These are phyloP conservation scores for Philotrypesis tridentata DNA, from an alignment of 1,140 invertebrate genomes.

Conservation along the genomic window DNA sequence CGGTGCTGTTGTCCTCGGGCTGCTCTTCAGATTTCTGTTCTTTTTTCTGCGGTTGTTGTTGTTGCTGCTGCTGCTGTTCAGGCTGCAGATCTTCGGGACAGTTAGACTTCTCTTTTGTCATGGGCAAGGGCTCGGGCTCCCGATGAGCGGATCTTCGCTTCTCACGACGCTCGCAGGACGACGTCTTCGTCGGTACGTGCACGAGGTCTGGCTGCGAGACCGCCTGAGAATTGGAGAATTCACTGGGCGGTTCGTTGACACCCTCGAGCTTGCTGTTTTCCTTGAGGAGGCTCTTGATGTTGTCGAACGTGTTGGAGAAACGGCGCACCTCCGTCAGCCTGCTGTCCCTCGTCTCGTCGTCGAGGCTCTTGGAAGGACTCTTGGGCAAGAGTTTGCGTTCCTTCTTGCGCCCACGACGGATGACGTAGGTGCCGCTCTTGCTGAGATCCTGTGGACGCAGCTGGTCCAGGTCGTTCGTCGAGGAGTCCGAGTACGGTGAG, in stretches of 20 bases:
- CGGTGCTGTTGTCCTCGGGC: background rate
- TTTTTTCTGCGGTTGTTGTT: conserved; percentile 63
- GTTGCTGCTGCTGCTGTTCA: background rate
- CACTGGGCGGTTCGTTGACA: conserved; percentile 73
- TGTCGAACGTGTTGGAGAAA: conserved; percentile 86
- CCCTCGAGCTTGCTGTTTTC: conserved; percentile 72
- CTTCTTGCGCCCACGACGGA: conserved; percentile 78
- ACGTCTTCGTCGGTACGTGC: conserved; percentile 77
- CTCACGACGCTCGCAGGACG: conserved; percentile 66
- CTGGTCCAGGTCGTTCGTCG: conserved; percentile 73
- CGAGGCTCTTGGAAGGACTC: conserved; percentile 69
- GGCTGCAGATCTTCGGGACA: conserved; percentile 43
- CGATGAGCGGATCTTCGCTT: conserved; percentile 45
- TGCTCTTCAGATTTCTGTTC: conserved; percentile 39
- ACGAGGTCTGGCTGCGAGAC: conserved; percentile 77
- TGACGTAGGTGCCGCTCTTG: conserved; percentile 82
- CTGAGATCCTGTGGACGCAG: conserved; percentile 75
- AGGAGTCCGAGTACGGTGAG: conserved; percentile 80
- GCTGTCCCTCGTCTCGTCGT: conserved; percentile 72
- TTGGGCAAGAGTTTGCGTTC: conserved; percentile 74
- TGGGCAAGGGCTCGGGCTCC: conserved; percentile 59
- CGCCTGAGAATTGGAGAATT: conserved; percentile 67
- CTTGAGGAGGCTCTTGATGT: conserved; percentile 83
- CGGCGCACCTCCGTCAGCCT: conserved; percentile 78
- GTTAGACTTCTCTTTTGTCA: conserved; percentile 64